A percentile compares a stretch with the other conserved stretches of the same genome.
Evolutionary conservation across 2,888 invertebrate genomes (phyloP).

Genomic region (Saturnia pavonia): DNA sequence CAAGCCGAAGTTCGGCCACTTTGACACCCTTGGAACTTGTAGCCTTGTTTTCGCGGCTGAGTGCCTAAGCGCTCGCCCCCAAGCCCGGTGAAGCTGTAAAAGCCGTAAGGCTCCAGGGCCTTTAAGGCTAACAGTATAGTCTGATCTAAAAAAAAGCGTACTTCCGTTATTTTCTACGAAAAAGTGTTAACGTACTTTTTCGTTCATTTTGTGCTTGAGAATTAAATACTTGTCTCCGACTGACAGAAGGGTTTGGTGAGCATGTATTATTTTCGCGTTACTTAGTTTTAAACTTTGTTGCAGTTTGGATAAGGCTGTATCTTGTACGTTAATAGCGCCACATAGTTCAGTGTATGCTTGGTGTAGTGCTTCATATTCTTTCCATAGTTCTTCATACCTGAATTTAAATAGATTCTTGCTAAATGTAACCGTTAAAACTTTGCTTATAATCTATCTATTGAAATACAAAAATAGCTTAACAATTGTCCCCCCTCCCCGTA

Average conservation of each 20-base stretch:
- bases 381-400: conserved; percentile 69
- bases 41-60: too few species aligned
- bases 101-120: too few species aligned
- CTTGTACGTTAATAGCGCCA: conserved; percentile 40
- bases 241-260: conserved; percentile 54
- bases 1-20: too few species aligned
- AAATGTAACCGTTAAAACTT: background rate
- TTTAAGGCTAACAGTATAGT: too few species aligned
- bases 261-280: conserved; percentile 49
- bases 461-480: background rate
- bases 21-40: too few species aligned
- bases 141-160: too few species aligned
- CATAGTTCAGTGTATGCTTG: conserved; percentile 59
- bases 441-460: background rate
- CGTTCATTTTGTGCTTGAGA: conserved; percentile 50
- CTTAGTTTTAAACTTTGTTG: conserved; percentile 40
- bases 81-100: too few species aligned
- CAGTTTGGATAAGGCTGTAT: conserved; percentile 45
- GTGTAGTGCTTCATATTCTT: conserved; percentile 59
- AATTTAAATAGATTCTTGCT: background rate
- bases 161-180: conserved; percentile 4
- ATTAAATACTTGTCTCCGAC: conserved; percentile 66
- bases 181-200: conserved; percentile 43
- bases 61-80: too few species aligned
- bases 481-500: background rate